Conservation (phyloP, 1,140 invertebrate species). For the Apocrypta bakeri region DNA sequence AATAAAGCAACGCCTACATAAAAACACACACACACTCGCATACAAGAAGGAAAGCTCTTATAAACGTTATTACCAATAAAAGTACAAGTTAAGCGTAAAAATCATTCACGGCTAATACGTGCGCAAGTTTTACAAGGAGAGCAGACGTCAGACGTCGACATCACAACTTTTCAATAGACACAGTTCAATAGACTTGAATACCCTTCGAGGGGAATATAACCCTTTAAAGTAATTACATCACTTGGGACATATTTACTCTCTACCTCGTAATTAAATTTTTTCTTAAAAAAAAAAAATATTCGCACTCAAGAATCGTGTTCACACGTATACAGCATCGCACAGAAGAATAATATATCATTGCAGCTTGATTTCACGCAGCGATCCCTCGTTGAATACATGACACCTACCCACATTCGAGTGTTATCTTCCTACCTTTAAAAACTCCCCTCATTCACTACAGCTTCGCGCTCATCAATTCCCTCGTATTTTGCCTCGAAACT, state of each 20-base stretch:
- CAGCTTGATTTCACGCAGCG: not conserved
- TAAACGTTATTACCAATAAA: not conserved
- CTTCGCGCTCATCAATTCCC: conserved; percentile 23
- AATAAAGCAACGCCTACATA: not conserved
- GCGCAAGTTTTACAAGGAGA: not conserved
- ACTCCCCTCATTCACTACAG: conserved; percentile 21
- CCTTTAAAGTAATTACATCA: not conserved
- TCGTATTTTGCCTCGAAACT: not conserved
- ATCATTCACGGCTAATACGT: not conserved
- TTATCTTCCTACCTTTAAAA: conserved; percentile 10
- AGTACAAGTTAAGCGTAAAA: not conserved
- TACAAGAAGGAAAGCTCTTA: not conserved
- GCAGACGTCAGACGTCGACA: not conserved
- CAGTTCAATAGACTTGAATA: not conserved
- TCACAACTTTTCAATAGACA: not conserved
- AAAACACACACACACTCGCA: not conserved
- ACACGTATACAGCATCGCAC: not conserved
- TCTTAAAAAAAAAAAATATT: not conserved
- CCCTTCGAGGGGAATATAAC: not conserved
- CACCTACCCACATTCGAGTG: not conserved
- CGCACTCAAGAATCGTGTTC: not conserved
- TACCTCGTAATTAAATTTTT: not conserved
- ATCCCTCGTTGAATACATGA: no score
- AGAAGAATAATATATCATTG: not conserved
- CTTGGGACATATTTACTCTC: not conserved